Base-by-base conservation (phyloP, 2,888 invertebrate species). In the Drosophila sordidapex region DNA sequence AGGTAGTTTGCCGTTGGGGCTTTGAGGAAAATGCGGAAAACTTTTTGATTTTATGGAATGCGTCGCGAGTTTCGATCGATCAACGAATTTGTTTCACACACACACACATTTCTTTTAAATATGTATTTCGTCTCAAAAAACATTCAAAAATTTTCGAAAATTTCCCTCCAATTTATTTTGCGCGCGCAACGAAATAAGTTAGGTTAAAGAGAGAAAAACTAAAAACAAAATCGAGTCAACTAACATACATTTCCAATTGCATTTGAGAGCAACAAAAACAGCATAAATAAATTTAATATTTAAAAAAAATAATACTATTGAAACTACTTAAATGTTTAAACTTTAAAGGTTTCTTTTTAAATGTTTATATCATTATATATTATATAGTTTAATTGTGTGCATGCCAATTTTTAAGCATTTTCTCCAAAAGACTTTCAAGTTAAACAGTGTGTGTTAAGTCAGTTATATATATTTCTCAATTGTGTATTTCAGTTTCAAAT, bases 201-300 rank as follows among this genome's bases (percentile, higher is more conserved):
- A 76, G 35, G 60, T 61, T 46, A 25, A 46, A 25, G 46, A 15
- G 46, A 8, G 46, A 46, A 25, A 7, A 25, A 46, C 15, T 46
- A 15, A 15, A 15, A 15, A 8, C 8, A 25, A 46, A 25, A 53
- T 35, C 36, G n/a, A 38, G 53, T 54, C 35, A 66, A 70, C 59
- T 64, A 67, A 81, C 83, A 81, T 76, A 81, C 83, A 81, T 82
- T 81, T 81, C 81, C 81, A 81, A 80, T 76, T 82, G 81, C 80
- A 82, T 79, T 82, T 82, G 48, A 72, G 33, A 60, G 76, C 82
- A 82, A 79, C 54, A 58, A 71, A 73, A 76, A 67, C n/a, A 46
- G 15, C n/a, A 53, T 25, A 48, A 62, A 52, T 33, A 36, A 58
- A 63, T 40, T 48, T 35, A 27, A 58, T 62, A 33, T 63, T 63